Evolutionary conservation across 2,113 vertebrate species (phyloP), one percentile per base, ranked within the genome.

Genomic region (Osmerus mordax): DNA sequence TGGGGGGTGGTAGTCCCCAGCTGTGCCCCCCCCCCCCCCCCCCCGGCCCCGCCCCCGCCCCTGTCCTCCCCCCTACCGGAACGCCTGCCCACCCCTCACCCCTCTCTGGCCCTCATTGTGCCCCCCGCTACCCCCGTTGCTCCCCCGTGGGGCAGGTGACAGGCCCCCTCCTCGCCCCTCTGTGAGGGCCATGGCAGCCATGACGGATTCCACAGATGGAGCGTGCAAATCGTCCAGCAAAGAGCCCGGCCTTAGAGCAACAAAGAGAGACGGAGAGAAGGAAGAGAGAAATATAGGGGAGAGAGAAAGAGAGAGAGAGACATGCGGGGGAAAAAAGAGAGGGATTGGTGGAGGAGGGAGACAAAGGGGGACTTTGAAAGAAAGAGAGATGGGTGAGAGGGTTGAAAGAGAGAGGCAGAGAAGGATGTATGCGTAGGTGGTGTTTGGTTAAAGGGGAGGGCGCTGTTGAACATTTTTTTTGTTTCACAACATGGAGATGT

Each of bases 201-300:
- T 96, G 96, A 97, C 94, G 94, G 95, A 96, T 95, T 95, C 95
- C 95, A 95, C 96, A 98, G 96, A 98, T 98, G 96, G 96, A 98
- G 94, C 96, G 94, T 98, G 96, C 93, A 98, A 98, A 98, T 98
- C 76, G 93, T 47, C 89, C 79, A 90, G 93, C 96, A 97, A 96
- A 94, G 94, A 92, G 94, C 87, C 90, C 92, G 89, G 94, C 95
- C 94, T 94, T 90, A 93, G 84, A 87, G 85, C 93, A 95, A 97
- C 96, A 97, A 98, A 97, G 94, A 86, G 92, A 91, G 78, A 1
- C 9, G 32, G 74, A 76, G 83, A 84, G 79, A 82, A 79, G 77
- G 73, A 78, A 78, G 79, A 65, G 86, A 85, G 83, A 90, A 85
- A 88, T 87, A 86, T 85, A 94, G 94, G 91, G 94, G 94, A 92